Percentiles rank a stretch among this genome's conserved stretches.
These are phyloP conservation scores for Pitta sordida DNA, from an alignment of 2,113 vertebrate genomes.

Conservation along the genomic window DNA sequence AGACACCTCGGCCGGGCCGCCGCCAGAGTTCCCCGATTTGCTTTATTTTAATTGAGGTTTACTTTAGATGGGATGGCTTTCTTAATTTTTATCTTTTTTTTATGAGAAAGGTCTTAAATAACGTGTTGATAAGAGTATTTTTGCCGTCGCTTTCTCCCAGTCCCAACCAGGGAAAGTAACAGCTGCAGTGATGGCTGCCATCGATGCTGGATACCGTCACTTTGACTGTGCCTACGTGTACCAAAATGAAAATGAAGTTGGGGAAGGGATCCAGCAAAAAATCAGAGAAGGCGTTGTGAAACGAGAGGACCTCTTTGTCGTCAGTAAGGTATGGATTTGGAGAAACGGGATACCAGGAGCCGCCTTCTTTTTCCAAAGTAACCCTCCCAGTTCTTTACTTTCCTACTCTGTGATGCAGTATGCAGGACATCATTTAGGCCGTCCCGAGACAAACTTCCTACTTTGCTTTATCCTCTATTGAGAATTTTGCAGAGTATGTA, in stretches of 20 bases:
- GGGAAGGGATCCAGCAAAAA: conserved; percentile 78
- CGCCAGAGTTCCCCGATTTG: not conserved
- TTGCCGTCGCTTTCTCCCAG: conserved; percentile 29
- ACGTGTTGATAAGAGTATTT: not conserved
- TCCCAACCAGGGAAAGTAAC: conserved; percentile 75
- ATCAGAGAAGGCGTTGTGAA: conserved; percentile 79
- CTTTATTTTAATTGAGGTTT: accelerated
- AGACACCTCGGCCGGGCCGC: not conserved
- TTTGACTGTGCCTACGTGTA: conserved; percentile 85
- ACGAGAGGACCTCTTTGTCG: conserved; percentile 86
- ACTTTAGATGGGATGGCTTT: not conserved
- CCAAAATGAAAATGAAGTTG: conserved; percentile 85
- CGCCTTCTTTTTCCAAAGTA: accelerated
- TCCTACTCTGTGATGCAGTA: accelerated
- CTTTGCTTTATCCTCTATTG: accelerated
- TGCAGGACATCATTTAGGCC: not conserved
- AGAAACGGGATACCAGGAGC: accelerated
- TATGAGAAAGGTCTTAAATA: accelerated
- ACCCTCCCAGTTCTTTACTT: accelerated
- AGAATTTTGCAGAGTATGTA: not conserved
- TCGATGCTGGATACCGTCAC: conserved; percentile 85
- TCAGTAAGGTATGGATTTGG: conserved; percentile 81
- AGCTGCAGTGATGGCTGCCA: conserved; percentile 76
- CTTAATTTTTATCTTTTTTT: not conserved
- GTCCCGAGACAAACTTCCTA: not conserved